Evolutionary conservation across 2,888 invertebrate species (phyloP).

Genomic region (Drosophila longiperda): DNA sequence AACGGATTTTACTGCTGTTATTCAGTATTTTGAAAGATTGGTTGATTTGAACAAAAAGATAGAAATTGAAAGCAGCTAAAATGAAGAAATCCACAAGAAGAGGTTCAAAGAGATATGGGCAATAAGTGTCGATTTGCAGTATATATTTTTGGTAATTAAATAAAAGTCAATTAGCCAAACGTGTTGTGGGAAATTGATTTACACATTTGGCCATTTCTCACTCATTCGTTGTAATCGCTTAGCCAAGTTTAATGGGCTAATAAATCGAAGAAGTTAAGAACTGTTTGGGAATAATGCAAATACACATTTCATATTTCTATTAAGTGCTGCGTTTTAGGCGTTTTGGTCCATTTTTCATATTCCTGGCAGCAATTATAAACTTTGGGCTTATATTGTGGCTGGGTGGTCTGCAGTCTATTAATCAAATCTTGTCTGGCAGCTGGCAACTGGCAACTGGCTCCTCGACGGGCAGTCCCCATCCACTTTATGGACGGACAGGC

Average conservation of each 20-base stretch:
- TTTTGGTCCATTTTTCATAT: slow-evolving; percentile 21
- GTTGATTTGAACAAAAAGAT: background rate
- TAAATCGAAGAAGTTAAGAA: background rate
- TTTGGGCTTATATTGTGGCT: slow-evolving; percentile 55
- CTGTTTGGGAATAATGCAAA: background rate
- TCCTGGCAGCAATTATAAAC: slow-evolving; percentile 53
- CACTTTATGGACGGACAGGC: slow-evolving; percentile 3
- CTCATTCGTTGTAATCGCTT: background rate
- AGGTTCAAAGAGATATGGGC: background rate
- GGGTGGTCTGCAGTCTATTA: slow-evolving; percentile 69
- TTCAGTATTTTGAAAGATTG: background rate
- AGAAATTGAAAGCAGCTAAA: background rate
- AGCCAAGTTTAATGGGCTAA: background rate
- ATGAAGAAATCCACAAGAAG: background rate
- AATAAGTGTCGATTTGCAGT: background rate
- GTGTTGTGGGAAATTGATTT: background rate
- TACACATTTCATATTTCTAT: background rate
- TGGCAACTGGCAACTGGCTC: slow-evolving; percentile 28
- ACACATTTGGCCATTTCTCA: background rate
- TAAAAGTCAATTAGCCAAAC: background rate
- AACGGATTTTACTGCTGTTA: background rate
- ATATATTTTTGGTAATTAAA: background rate
- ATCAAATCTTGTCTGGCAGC: slow-evolving; percentile 64
- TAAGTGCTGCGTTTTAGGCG: background rate
- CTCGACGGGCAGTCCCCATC: slow-evolving; percentile 10